Evolutionary conservation across 2,797 vertebrate species (phyloP).

Genomic region (Hipposideros larvatus): DNA sequence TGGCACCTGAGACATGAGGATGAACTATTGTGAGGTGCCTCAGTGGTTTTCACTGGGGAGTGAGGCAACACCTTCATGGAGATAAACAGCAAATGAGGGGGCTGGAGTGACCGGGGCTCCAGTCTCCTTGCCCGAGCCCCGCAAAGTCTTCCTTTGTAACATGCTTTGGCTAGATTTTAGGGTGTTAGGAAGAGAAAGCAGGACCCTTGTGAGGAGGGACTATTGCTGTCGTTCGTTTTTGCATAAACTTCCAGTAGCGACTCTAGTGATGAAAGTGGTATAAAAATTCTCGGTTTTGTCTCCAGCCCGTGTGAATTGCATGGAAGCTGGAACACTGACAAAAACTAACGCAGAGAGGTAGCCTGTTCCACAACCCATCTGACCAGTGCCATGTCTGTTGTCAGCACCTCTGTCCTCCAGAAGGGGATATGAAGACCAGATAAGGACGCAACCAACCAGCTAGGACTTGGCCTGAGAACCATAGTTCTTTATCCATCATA

Average conservation of each 20-base stretch:
- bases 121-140: too few relatives aligned
- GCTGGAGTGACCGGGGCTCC: too few relatives aligned
- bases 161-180: not conserved
- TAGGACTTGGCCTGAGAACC: not conserved
- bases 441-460: rapidly evolving
- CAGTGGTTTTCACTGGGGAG: not conserved
- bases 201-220: not conserved
- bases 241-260: not conserved
- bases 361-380: not conserved
- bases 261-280: too few relatives aligned
- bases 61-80: not conserved
- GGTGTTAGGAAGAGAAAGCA: not conserved
- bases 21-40: too few relatives aligned
- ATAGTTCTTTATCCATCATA: rapidly evolving
- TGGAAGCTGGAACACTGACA: not conserved
- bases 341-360: not conserved
- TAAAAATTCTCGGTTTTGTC: rapidly evolving
- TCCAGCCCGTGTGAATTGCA: not conserved
- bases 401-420: not conserved
- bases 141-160: not conserved
- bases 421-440: not conserved
- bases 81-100: rapidly evolving
- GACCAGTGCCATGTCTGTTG: rapidly evolving
- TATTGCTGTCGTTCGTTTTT: not conserved
- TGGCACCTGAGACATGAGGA: rapidly evolving